phyloP scores from a whole-genome alignment of 2,113 vertebrate genomes.

The Chionodraco myersi region DNA sequence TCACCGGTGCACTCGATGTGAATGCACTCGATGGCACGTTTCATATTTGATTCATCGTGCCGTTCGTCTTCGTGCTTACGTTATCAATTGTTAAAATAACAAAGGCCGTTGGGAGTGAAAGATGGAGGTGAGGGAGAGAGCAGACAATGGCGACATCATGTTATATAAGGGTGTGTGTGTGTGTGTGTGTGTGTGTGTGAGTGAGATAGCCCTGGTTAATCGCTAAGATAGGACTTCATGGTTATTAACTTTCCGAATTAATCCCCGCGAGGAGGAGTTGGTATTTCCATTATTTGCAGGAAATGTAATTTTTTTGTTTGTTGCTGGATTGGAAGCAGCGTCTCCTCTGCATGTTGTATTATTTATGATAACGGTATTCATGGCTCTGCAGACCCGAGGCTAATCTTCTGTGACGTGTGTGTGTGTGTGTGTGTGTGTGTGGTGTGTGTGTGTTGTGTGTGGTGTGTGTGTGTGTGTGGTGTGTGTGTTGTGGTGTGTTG shows the following conservation, averaged over 20 bases:
- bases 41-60: no score
- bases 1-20: no score
- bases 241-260: conserved; percentile 31
- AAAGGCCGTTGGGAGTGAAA: background rate
- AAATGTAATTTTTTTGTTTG: background rate
- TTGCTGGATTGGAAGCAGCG: background rate
- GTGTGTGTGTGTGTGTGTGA: conserved; percentile 13
- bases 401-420: conserved; percentile 39
- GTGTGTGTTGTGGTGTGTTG: no score
- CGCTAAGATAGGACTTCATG: conserved; percentile 15
- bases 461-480: no score
- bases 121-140: conserved; percentile 9
- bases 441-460: no score
- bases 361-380: conserved; percentile 63
- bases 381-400: conserved; percentile 39
- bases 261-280: background rate
- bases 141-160: conserved; percentile 51
- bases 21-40: no score
- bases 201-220: conserved; percentile 10
- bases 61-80: no score
- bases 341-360: conserved; percentile 49
- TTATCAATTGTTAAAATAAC: background rate
- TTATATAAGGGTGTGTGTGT: conserved; percentile 52
- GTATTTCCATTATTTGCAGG: background rate
- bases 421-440: conserved; percentile 29